Evolutionary conservation across 1,140 invertebrate genomes (phyloP).

Genomic region (Aporrectodea caliginosa): DNA sequence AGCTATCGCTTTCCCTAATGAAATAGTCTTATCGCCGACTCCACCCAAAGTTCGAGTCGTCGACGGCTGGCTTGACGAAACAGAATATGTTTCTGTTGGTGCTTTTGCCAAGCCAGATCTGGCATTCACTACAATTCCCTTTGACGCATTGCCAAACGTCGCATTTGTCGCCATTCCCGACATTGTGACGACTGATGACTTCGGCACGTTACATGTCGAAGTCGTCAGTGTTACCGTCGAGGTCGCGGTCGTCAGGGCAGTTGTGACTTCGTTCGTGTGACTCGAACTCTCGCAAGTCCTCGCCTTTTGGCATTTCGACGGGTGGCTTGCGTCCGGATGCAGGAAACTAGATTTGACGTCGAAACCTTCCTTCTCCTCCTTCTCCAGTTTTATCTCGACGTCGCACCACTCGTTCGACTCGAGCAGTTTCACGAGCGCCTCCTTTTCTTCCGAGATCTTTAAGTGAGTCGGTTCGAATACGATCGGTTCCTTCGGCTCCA

Average conservation of each 20-base stretch:
- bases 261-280: not conserved
- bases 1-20: too few species aligned
- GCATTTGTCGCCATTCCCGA: too few species aligned
- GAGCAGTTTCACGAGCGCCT: not conserved
- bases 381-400: not conserved
- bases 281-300: not conserved
- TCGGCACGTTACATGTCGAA: not conserved
- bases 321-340: not conserved
- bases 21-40: too few species aligned
- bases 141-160: too few species aligned
- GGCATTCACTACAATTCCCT: too few species aligned
- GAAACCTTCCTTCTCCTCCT: not conserved
- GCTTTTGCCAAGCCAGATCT: too few species aligned
- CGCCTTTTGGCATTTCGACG: not conserved
- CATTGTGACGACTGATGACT: too few species aligned
- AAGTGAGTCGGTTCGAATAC: not conserved
- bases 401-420: not conserved
- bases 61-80: too few species aligned
- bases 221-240: not conserved
- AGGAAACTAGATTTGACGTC: not conserved
- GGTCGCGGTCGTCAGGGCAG: not conserved
- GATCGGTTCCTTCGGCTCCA: not conserved
- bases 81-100: too few species aligned
- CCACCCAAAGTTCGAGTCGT: too few species aligned
- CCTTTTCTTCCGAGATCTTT: not conserved